Evolutionary conservation across 2,797 vertebrate species (phyloP), one percentile per base, ranked within the genome.

Genomic region (Holocentrus rufus): DNA sequence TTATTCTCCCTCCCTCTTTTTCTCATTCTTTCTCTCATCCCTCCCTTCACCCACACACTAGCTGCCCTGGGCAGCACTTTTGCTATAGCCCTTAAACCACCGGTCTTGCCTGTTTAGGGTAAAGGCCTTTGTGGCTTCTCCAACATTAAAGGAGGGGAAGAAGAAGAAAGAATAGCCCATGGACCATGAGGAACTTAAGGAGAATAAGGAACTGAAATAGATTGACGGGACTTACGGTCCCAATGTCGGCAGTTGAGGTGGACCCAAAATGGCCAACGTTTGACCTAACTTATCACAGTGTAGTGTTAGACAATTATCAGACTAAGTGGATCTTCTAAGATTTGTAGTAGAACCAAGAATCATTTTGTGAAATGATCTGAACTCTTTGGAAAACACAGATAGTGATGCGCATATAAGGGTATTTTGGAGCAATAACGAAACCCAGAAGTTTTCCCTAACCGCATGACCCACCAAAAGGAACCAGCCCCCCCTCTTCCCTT

Each of bases 111-210:
- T 74, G 72, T 84, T 82, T 75, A 82, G 82, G 80, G 83, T 71
- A 84, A 81, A 82, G 82, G 84, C 74, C 85, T 85, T 72, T 90
- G 90, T 74, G 89, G 88, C 75, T 85, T 83, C 83, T 83, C 61
- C 30, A 15, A 65, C 84, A 80, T 87, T 77, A 81, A 80, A 86
- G 68, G 50, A 82, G 69, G 50, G 27, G 66, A 74, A 53, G 54
- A 39, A 50, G 63, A 65, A 65, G 75, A 80, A 68, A 80, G 70
- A 67, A 80, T 57, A 73, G 63, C 73, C 59, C 30, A 23, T 31
- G 55, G 70, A 81, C 78, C 27, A 70, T 50, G 47, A 72, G 70
- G 55, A 62, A 73, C 64, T 69, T 67, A 39, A 64, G 72, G 65
- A 78, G 86, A 88, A 87, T 82, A 85, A 77, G 74, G 65, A 74